Percentiles rank a stretch among this genome's conserved stretches.
phyloP scores from a whole-genome alignment of 2,888 invertebrate genomes.

The Drosophila pegasa region DNA sequence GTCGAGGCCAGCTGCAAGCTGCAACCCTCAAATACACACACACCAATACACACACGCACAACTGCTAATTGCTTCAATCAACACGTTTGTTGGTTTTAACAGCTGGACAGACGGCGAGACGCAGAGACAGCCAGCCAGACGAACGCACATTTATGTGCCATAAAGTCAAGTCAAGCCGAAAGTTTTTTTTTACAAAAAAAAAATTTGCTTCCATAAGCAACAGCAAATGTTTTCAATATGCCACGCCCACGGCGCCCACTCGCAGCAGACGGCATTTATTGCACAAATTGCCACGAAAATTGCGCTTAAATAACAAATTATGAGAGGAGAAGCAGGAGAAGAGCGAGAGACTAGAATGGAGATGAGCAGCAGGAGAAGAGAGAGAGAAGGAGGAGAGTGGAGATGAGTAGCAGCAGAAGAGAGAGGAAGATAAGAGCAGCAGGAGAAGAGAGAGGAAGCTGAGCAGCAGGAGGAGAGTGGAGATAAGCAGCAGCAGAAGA shows the following conservation, averaged over 20 bases:
- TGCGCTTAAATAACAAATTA: constrained; percentile 63
- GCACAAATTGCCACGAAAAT: constrained; percentile 63
- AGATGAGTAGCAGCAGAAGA: neutral
- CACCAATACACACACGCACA: constrained; percentile 3
- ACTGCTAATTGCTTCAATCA: constrained; percentile 83
- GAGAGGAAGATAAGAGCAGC: too few species aligned
- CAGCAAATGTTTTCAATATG: constrained; percentile 60
- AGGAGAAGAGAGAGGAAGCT: neutral
- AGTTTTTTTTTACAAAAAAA: constrained; percentile 22
- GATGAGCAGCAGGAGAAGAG: neutral
- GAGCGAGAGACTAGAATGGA: too few species aligned
- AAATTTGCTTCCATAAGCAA: constrained; percentile 12
- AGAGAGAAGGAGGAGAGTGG: too few species aligned
- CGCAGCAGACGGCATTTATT: constrained; percentile 38
- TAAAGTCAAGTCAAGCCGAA: constrained; percentile 29
- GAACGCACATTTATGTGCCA: constrained; percentile 14
- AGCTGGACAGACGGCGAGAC: constrained; percentile 21
- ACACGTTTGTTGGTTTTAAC: constrained; percentile 67
- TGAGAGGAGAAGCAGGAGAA: constrained; percentile 16
- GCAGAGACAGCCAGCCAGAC: constrained; percentile 4
- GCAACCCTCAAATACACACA: constrained; percentile 37
- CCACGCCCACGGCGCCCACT: constrained; percentile 31
- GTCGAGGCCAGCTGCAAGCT: constrained; percentile 53
- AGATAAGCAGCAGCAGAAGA: neutral
- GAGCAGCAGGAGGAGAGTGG: neutral